These are phyloP conservation scores for Myanophis thanlyinensis DNA, from an alignment of 2,113 vertebrate genomes.

Conservation along the genomic window DNA sequence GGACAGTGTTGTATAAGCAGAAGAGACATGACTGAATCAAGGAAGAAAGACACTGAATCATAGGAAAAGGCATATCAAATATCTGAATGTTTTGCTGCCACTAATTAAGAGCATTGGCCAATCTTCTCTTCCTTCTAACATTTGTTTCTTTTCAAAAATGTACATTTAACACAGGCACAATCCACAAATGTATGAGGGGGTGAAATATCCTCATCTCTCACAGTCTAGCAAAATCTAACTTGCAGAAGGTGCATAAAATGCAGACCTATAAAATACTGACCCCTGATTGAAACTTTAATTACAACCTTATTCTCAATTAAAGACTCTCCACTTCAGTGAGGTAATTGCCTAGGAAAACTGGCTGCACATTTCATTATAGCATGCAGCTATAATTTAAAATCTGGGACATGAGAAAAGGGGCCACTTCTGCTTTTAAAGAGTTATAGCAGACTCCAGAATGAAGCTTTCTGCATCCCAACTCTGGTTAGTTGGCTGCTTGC, in stretches of 20 bases:
- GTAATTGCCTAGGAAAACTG: background rate
- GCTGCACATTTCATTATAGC: conserved; percentile 4
- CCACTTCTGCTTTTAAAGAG: background rate
- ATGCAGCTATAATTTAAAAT: background rate
- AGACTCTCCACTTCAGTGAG: conserved; percentile 21
- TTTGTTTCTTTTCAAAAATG: background rate
- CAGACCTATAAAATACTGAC: conserved; percentile 26
- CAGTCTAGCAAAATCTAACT: background rate
- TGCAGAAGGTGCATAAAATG: background rate
- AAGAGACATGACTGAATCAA: background rate
- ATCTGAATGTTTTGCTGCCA: background rate
- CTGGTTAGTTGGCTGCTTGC: background rate
- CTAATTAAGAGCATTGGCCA: background rate
- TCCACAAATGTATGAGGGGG: background rate
- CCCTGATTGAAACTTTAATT: conserved; percentile 35
- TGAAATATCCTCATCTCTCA: background rate
- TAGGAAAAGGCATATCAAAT: background rate
- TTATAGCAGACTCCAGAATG: background rate
- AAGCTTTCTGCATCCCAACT: background rate
- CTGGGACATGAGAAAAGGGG: background rate
- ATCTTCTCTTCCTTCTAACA: background rate
- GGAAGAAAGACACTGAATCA: background rate
- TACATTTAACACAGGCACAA: background rate
- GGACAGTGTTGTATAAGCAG: background rate
- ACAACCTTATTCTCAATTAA: conserved; percentile 29